phyloP scores from a whole-genome alignment of 2,888 invertebrate species.

The Sinhomidia bicolor region DNA sequence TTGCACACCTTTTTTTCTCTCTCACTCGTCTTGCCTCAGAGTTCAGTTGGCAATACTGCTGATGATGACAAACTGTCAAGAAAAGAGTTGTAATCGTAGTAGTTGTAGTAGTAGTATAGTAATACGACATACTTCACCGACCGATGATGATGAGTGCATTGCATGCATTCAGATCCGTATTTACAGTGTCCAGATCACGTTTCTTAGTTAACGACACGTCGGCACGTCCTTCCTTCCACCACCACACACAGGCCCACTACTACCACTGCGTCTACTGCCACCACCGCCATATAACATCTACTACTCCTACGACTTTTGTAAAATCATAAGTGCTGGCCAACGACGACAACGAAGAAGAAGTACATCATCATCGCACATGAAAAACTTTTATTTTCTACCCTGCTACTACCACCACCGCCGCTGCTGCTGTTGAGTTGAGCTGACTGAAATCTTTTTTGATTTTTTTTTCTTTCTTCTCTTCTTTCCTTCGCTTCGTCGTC shows the following conservation, averaged over 20 bases:
- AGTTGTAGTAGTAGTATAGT: background rate
- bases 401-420: background rate
- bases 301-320: background rate
- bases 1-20: constrained; percentile 7
- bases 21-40: background rate
- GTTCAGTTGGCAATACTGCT: constrained; percentile 9
- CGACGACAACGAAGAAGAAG: background rate
- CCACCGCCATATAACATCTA: background rate
- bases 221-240: constrained; percentile 62
- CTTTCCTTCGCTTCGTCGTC: background rate
- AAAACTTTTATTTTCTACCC: constrained; percentile 35
- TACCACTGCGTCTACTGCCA: background rate
- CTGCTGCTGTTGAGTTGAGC: no score
- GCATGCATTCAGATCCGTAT: constrained; percentile 69
- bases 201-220: constrained; percentile 72
- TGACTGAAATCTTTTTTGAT: background rate
- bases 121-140: constrained; percentile 21
- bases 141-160: constrained; percentile 51
- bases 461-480: background rate
- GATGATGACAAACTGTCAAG: constrained; percentile 56
- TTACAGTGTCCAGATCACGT: constrained; percentile 72
- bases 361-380: background rate
- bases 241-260: constrained; percentile 3
- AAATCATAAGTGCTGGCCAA: background rate
- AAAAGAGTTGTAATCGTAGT: constrained; percentile 34